Evolutionary conservation across 1,140 invertebrate genomes (phyloP).

Genomic region (Drosophila melanica): DNA sequence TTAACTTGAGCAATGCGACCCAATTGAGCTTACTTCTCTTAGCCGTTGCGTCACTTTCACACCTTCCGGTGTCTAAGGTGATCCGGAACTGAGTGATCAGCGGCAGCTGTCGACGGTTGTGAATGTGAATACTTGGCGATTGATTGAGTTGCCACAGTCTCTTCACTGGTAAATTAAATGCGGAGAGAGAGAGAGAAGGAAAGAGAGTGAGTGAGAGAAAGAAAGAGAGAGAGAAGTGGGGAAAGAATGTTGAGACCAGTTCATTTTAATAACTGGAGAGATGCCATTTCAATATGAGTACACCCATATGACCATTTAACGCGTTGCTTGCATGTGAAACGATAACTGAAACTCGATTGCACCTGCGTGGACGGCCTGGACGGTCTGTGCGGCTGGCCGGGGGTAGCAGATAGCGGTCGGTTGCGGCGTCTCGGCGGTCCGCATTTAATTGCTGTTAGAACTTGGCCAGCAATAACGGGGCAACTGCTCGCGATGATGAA

Average conservation of each 20-base stretch:
- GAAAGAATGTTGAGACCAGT: neutral
- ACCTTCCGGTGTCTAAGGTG: conserved; percentile 3
- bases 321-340: conserved; percentile 76
- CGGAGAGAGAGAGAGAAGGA: too few species aligned
- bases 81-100: neutral
- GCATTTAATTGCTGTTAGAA: conserved; percentile 78
- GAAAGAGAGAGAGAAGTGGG: neutral
- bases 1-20: too few species aligned
- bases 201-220: neutral
- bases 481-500: conserved; percentile 65
- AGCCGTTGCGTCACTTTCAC: conserved; percentile 5
- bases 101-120: too few species aligned
- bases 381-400: neutral
- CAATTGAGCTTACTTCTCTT: neutral
- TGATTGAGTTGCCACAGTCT: conserved; percentile 32
- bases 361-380: conserved; percentile 60
- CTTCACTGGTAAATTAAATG: conserved; percentile 49
- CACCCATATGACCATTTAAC: conserved; percentile 70
- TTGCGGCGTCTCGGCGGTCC: conserved; percentile 9
- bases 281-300: conserved; percentile 54
- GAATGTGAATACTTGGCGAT: too few species aligned
- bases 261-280: conserved; percentile 48
- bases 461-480: conserved; percentile 76
- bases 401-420: neutral
- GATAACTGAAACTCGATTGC: conserved; percentile 56